These are phyloP conservation scores for Spheniscus humboldti DNA, from an alignment of 2,797 vertebrate genomes.

Conservation along the genomic window DNA sequence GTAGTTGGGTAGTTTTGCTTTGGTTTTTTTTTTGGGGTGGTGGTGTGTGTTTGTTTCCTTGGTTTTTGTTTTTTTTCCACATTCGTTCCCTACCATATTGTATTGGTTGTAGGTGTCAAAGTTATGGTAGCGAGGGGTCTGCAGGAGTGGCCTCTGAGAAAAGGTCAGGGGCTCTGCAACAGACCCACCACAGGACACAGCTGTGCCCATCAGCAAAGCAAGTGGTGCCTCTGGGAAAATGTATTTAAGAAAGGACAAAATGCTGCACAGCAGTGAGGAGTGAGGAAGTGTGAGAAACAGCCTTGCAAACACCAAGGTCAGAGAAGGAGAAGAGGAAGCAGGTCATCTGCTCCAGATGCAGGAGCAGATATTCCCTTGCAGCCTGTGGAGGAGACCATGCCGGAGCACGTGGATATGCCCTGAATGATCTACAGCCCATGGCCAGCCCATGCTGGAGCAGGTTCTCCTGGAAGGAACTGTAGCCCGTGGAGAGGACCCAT, in stretches of 20 bases:
- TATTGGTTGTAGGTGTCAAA: neutral
- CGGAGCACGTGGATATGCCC: accelerated
- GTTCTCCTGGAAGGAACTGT: neutral
- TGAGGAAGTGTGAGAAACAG: neutral
- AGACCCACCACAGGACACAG: neutral
- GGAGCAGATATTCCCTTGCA: neutral
- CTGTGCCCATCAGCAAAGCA: neutral
- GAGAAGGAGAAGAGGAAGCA: neutral
- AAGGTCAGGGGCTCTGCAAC: neutral
- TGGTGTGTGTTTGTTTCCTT: accelerated
- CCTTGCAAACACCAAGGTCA: neutral
- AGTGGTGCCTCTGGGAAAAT: neutral
- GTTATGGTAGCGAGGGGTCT: neutral
- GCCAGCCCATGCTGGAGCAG: accelerated
- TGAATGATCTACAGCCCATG: neutral
- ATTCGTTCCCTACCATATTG: accelerated
- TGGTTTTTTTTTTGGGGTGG: neutral
- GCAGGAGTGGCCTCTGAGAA: neutral
- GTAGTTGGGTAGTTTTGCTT: neutral
- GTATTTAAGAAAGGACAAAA: neutral
- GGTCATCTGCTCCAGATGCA: neutral
- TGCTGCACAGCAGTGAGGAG: neutral
- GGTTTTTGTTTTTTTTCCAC: accelerated
- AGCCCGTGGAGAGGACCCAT: no score
- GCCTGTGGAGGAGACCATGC: neutral